Conservation (phyloP, 2,797 vertebrate genomes). For the Etheostoma perlongum region DNA sequence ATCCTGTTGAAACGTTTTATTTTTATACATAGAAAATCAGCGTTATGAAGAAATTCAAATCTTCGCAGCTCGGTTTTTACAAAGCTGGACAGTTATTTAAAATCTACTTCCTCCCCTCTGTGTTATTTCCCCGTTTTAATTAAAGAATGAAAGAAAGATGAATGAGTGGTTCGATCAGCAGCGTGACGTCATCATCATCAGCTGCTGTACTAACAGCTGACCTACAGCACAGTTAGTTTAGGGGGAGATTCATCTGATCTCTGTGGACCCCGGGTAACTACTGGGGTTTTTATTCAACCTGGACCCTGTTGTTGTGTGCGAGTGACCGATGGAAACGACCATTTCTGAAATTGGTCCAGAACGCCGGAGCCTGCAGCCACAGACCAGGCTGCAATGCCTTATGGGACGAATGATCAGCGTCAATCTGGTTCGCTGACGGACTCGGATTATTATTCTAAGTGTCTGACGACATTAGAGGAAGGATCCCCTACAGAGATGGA, state of each 20-base stretch:
- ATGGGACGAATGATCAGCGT: too few species aligned
- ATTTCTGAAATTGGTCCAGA: too few species aligned
- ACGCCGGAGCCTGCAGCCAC: too few species aligned
- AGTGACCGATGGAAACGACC: too few species aligned
- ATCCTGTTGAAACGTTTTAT: constrained; percentile 16
- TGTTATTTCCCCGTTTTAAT: background rate
- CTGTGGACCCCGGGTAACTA: background rate
- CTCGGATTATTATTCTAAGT: too few species aligned
- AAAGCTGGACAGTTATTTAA: background rate
- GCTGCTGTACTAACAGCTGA: background rate
- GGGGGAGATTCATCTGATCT: background rate
- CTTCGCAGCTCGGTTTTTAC: background rate
- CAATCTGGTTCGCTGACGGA: too few species aligned
- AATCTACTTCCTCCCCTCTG: too few species aligned
- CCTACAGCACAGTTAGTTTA: background rate
- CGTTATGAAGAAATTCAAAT: background rate
- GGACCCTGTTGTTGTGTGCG: too few species aligned
- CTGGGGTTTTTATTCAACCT: too few species aligned
- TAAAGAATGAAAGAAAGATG: background rate
- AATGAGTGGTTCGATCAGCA: background rate
- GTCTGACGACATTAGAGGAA: too few species aligned
- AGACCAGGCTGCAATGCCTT: too few species aligned
- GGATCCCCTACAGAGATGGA: too few species aligned
- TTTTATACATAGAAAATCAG: constrained; percentile 5
- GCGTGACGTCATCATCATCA: background rate